phyloP scores from a whole-genome alignment of 2,888 invertebrate species.

The Diabrotica balteata region DNA sequence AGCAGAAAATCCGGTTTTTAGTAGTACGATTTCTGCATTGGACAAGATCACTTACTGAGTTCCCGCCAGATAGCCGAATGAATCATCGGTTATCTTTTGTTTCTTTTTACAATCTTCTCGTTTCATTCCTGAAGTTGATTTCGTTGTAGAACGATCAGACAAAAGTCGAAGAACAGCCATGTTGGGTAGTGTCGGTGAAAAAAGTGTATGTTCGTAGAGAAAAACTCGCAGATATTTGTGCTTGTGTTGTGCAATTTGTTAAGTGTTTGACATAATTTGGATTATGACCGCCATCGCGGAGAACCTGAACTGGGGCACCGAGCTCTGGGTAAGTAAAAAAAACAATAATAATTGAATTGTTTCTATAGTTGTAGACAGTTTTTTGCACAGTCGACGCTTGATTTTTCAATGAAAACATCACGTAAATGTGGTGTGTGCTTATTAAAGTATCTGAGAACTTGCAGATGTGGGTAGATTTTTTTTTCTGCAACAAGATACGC shows the following conservation, averaged over 20 bases:
- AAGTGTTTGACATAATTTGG: conserved; percentile 47
- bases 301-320: conserved; percentile 71
- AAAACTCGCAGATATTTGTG: conserved; percentile 34
- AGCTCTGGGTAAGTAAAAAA: conserved; percentile 69
- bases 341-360: conserved; percentile 11
- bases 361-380: conserved; percentile 14
- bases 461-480: conserved; percentile 3
- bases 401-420: background rate
- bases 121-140: conserved; percentile 28
- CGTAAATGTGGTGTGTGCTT: too few species aligned
- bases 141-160: conserved; percentile 20
- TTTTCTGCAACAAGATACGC: background rate
- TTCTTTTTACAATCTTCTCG: conserved; percentile 5
- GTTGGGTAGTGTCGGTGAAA: conserved; percentile 54
- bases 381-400: background rate
- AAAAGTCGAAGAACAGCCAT: conserved; percentile 47
- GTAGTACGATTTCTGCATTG: background rate
- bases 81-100: conserved; percentile 9
- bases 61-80: conserved; percentile 5
- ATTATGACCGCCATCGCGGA: conserved; percentile 47
- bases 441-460: background rate
- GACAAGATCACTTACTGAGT: background rate
- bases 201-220: conserved; percentile 47
- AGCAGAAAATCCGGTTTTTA: background rate
- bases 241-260: conserved; percentile 40